phyloP scores from a whole-genome alignment of 2,797 vertebrate species.

The Menidia menidia region DNA sequence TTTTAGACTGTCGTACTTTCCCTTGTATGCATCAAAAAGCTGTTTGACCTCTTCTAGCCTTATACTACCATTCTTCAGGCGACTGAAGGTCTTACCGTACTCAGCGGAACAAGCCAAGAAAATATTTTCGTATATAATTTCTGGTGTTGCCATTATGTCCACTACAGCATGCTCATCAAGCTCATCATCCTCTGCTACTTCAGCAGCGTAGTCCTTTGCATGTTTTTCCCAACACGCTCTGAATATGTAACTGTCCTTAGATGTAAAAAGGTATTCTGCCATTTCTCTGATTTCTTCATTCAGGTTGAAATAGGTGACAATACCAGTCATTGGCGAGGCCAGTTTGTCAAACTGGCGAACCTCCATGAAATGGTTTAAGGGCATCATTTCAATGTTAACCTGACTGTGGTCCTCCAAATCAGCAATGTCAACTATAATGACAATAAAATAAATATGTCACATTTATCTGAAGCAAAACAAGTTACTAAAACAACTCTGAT shows the following conservation, averaged over 20 bases:
- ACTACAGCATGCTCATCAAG: background rate
- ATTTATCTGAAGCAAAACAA: slow-evolving; percentile 14
- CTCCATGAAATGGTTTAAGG: slow-evolving; percentile 74
- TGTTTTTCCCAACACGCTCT: slow-evolving; percentile 83
- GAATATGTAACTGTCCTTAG: slow-evolving; percentile 86
- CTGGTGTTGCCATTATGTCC: slow-evolving; percentile 40
- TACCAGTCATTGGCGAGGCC: slow-evolving; percentile 18
- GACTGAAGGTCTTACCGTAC: slow-evolving; percentile 75
- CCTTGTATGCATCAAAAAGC: slow-evolving; percentile 82
- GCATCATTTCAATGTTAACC: slow-evolving; percentile 71
- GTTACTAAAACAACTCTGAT: background rate
- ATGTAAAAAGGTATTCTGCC: slow-evolving; percentile 67
- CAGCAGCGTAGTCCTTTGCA: slow-evolving; percentile 40
- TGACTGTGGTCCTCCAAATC: slow-evolving; percentile 63
- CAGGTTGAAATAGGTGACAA: slow-evolving; percentile 82
- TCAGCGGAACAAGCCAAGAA: slow-evolving; percentile 70
- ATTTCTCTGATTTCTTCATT: slow-evolving; percentile 70
- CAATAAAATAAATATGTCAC: slow-evolving; percentile 1
- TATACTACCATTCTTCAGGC: slow-evolving; percentile 84
- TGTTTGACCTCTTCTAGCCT: slow-evolving; percentile 82
- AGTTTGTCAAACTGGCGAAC: slow-evolving; percentile 57
- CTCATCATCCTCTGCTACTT: fast-evolving
- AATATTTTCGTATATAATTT: slow-evolving; percentile 55
- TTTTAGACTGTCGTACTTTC: slow-evolving; percentile 79
- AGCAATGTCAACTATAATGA: slow-evolving; percentile 71